Conservation (phyloP, 2,797 vertebrate species). For the Pangasius macronema region DNA sequence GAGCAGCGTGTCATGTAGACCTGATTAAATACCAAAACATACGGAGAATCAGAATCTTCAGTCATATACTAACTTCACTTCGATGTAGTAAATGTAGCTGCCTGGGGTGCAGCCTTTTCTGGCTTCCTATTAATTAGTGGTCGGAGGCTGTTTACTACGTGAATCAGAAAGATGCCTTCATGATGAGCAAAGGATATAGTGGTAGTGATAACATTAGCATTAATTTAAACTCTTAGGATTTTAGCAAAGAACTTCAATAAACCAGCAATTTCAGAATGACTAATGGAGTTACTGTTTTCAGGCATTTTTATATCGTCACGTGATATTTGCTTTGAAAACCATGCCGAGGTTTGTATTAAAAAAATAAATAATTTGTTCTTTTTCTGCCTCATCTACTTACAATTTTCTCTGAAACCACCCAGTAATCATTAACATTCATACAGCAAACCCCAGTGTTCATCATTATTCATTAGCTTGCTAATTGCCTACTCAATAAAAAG, state of each 20-base stretch:
- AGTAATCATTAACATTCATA: not conserved
- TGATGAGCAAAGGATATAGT: not conserved
- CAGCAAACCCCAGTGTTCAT: not conserved
- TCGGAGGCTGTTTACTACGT: not conserved
- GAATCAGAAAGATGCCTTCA: not conserved
- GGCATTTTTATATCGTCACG: not conserved
- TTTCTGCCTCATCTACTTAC: not conserved
- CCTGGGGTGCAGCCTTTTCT: not conserved
- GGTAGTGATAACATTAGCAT: not conserved
- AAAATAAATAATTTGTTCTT: no score
- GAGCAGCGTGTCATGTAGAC: slow-evolving; percentile 83
- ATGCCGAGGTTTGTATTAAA: not conserved
- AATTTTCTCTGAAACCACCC: not conserved
- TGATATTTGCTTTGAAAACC: not conserved
- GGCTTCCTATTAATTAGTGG: not conserved
- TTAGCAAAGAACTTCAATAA: not conserved
- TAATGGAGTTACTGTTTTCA: not conserved
- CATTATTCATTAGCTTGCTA: not conserved
- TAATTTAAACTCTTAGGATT: not conserved
- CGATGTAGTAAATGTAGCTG: not conserved
- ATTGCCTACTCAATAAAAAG: not conserved
- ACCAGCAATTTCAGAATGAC: not conserved
- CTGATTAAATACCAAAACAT: slow-evolving; percentile 63
- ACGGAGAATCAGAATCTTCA: not conserved
- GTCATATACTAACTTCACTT: not conserved